Evolutionary conservation across 2,888 invertebrate species (phyloP), one percentile per base, ranked within the genome.

Genomic region (Bugulina stolonifera): DNA sequence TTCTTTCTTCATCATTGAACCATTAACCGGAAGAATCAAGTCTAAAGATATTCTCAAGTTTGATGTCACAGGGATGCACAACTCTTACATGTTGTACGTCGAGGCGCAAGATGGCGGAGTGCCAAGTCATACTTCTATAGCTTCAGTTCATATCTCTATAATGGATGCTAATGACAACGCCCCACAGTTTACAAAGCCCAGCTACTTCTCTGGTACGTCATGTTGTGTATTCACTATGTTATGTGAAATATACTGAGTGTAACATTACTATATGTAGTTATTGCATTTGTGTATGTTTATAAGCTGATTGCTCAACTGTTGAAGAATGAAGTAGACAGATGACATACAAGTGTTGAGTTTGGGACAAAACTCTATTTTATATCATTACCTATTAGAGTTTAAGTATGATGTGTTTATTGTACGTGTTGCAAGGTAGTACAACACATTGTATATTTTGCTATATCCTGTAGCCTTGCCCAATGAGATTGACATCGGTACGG

Each of bases 131-230:
- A 91, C 92, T 69, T 88, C 89, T 74, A 89, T 89, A 77, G 90
- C 91, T 18, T 87, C 89, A 77, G 88, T 94, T 1, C 90, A 90
- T 79, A 88, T 96, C 71, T 91, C 92, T 86, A 84, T 97, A 18
- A 88, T 90, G 75, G 96, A 97, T 86, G 93, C 92, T 85, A 96
- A 97, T 85, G 97, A 97, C 84, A 93, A 93, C 83, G 89, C 93
- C 34, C 93, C 94, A 0, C 83, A 85, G n/a, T 94, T 95, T 85
- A 88, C 89, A 73, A 88, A 88, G 78, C 85, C 86, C 25, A 86
- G 87, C 73, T 91, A 92, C 27, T 64, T 64, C 32, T 14, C 32
- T 25, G 64, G 64, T 64, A 5, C 2, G 34, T 27, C 22, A 52
- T n/a, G n/a, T n/a, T n/a, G n/a, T n/a, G n/a, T n/a, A n/a, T n/a